A percentile compares a stretch with the other conserved stretches of the same genome.
Evolutionary conservation across 2,888 invertebrate genomes (phyloP).

Genomic region (Ophion costatus): DNA sequence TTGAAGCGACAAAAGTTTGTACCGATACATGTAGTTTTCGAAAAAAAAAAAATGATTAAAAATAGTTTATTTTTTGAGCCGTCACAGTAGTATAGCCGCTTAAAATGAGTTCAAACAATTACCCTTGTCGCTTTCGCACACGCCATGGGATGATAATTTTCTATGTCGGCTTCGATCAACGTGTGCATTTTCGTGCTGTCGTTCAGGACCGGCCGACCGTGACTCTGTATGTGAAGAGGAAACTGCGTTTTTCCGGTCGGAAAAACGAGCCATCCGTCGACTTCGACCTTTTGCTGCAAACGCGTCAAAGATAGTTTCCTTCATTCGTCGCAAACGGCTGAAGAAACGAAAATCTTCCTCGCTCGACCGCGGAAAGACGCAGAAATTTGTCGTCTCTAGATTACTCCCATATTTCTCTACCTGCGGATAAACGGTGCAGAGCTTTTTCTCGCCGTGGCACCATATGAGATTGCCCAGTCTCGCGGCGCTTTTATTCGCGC

Average conservation of each 20-base stretch:
- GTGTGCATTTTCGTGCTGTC: constrained; percentile 79
- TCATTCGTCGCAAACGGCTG: neutral
- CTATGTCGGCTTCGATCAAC: constrained; percentile 81
- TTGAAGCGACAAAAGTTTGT: too few relatives aligned
- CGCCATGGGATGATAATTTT: constrained; percentile 75
- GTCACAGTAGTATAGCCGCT: too few relatives aligned
- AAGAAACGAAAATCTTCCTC: neutral
- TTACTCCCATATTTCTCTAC: constrained; percentile 78
- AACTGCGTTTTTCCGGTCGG: constrained; percentile 80
- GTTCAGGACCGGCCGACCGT: constrained; percentile 70
- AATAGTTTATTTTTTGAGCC: too few relatives aligned
- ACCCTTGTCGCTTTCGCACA: constrained; percentile 79
- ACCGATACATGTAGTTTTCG: too few relatives aligned
- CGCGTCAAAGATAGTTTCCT: constrained; percentile 17
- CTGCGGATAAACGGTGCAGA: constrained; percentile 86
- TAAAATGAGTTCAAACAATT: constrained; percentile 42
- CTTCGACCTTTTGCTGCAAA: constrained; percentile 83
- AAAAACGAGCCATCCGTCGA: constrained; percentile 83
- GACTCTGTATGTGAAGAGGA: constrained; percentile 80
- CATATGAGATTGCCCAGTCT: constrained; percentile 87
- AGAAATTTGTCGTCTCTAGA: neutral
- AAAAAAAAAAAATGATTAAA: too few relatives aligned
- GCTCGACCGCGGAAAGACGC: too few relatives aligned
- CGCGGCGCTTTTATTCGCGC: constrained; percentile 85
- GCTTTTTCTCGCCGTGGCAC: constrained; percentile 84